Conservation (phyloP, 2,888 invertebrate genomes). For the Euzetes globulus region DNA sequence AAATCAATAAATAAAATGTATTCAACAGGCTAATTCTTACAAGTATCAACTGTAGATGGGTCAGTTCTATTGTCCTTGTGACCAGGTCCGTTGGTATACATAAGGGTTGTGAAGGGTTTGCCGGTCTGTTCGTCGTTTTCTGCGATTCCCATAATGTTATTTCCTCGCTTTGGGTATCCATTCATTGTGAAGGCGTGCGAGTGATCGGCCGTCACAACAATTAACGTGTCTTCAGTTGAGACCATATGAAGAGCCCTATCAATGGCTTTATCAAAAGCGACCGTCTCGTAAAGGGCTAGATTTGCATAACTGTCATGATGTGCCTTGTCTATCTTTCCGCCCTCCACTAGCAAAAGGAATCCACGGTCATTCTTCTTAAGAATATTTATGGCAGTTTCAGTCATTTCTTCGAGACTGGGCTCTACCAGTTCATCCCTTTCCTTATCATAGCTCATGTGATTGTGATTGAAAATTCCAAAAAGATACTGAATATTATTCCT, state of each 20-base stretch:
- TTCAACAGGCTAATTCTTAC: neutral
- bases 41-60: neutral
- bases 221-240: constrained; percentile 63
- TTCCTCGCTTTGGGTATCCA: constrained; percentile 65
- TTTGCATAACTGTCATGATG: constrained; percentile 65
- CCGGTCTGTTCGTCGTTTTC: constrained; percentile 44
- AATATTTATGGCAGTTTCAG: constrained; percentile 63
- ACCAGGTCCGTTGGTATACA: constrained; percentile 67
- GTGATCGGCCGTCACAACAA: constrained; percentile 65
- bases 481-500: constrained; percentile 63
- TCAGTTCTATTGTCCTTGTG: constrained; percentile 45
- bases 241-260: constrained; percentile 51
- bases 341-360: constrained; percentile 65
- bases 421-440: constrained; percentile 51
- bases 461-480: constrained; percentile 46
- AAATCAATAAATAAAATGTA: neutral
- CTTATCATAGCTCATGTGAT: constrained; percentile 41
- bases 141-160: constrained; percentile 58
- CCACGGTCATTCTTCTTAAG: constrained; percentile 58
- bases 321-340: constrained; percentile 70
- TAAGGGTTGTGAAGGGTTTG: constrained; percentile 47
- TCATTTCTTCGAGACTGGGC: constrained; percentile 74
- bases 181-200: constrained; percentile 66
- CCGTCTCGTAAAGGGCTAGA: constrained; percentile 66
- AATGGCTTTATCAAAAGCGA: constrained; percentile 67